Evolutionary conservation across 1,140 invertebrate species (phyloP).

Genomic region (Nasonia longicornis): DNA sequence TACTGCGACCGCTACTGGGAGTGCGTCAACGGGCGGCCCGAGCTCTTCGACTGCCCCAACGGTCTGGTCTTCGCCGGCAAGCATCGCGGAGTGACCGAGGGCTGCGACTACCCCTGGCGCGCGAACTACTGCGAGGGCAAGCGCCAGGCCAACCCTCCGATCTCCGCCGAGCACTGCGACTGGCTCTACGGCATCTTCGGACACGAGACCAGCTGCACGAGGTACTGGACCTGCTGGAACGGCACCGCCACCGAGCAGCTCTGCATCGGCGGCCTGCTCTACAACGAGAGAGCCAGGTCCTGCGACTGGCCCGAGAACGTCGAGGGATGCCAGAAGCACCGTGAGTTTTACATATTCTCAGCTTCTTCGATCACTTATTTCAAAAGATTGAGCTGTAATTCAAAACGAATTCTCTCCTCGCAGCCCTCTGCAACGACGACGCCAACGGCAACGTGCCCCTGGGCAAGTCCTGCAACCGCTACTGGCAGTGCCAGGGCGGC

Average conservation of each 20-base stretch:
- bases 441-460: constrained; percentile 82
- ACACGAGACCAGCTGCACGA: constrained; percentile 91
- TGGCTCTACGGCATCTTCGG: constrained; percentile 95
- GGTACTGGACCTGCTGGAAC: constrained; percentile 96
- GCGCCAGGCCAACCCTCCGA: constrained; percentile 83
- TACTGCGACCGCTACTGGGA: constrained; percentile 92
- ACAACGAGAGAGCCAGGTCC: constrained; percentile 90
- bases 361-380: no score
- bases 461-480: constrained; percentile 92
- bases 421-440: constrained; percentile 91
- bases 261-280: constrained; percentile 91
- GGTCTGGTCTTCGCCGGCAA: constrained; percentile 90
- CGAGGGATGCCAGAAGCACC: constrained; percentile 92
- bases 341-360: constrained; percentile 71
- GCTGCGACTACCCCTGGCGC: constrained; percentile 90
- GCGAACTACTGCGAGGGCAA: constrained; percentile 87
- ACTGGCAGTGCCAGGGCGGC: constrained; percentile 94
- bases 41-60: constrained; percentile 90
- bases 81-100: constrained; percentile 86
- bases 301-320: constrained; percentile 96
- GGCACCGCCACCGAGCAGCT: constrained; percentile 91
- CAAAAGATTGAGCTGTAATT: no score
- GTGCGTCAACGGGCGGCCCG: constrained; percentile 81
- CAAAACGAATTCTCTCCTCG: neutral
- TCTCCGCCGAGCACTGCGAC: constrained; percentile 87